Evolutionary conservation across 2,888 invertebrate genomes (phyloP).

Genomic region (Dione juno): DNA sequence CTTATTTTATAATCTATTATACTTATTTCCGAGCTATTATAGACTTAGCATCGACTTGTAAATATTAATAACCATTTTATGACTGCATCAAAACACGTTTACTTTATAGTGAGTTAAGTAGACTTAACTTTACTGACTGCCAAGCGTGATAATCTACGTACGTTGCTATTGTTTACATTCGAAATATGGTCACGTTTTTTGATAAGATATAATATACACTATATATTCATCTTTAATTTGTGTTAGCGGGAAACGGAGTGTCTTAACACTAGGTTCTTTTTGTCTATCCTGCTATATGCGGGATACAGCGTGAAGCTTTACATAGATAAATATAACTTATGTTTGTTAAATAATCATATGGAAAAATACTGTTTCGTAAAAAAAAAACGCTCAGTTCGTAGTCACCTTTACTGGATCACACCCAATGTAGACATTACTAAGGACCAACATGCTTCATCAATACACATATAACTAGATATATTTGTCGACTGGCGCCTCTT

Average conservation of each 20-base stretch:
- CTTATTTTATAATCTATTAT: slow-evolving; percentile 6
- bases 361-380: neutral
- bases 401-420: slow-evolving; percentile 31
- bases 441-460: slow-evolving; percentile 50
- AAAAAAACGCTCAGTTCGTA: slow-evolving; percentile 21
- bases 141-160: slow-evolving; percentile 34
- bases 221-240: neutral
- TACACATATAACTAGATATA: slow-evolving; percentile 59
- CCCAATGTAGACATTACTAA: slow-evolving; percentile 46
- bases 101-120: slow-evolving; percentile 29
- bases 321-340: neutral
- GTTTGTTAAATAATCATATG: neutral
- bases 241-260: too few species aligned
- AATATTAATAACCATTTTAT: slow-evolving; percentile 38
- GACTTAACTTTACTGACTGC: slow-evolving; percentile 30
- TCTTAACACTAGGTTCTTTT: too few species aligned
- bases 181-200: slow-evolving; percentile 30
- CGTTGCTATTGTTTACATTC: slow-evolving; percentile 30
- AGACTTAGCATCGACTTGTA: slow-evolving; percentile 14
- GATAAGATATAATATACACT: slow-evolving; percentile 27
- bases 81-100: slow-evolving; percentile 27
- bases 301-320: neutral
- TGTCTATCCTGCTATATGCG: neutral
- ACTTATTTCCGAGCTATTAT: neutral
- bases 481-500: slow-evolving; percentile 79